Conservation (phyloP, 1,140 invertebrate species). For the Drosophila jambulina region DNA sequence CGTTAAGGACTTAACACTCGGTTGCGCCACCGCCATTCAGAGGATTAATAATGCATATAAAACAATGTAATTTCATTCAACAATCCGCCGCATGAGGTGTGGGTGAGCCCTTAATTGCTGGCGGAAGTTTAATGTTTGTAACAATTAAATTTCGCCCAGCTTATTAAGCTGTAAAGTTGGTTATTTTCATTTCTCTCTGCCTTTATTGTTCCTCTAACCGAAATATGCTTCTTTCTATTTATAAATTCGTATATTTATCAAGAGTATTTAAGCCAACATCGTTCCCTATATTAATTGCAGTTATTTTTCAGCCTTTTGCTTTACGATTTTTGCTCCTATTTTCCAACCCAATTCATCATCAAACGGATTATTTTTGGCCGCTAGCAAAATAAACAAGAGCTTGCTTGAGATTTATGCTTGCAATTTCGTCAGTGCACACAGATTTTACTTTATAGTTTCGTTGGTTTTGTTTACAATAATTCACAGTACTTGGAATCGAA, state of each 20-base stretch:
- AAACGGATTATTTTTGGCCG: constrained; percentile 37
- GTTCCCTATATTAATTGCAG: constrained; percentile 30
- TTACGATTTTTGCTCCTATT: constrained; percentile 12
- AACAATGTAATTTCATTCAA: constrained; percentile 49
- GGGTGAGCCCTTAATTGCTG: constrained; percentile 30
- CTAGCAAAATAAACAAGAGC: constrained; percentile 38
- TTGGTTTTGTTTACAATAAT: constrained; percentile 34
- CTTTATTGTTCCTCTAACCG: background rate
- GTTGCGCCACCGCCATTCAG: constrained; percentile 11
- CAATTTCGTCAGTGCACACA: constrained; percentile 12
- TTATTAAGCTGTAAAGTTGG: constrained; percentile 1
- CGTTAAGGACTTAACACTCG: constrained; percentile 8
- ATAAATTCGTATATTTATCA: constrained; percentile 22
- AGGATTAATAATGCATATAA: constrained; percentile 25
- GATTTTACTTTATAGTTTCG: constrained; percentile 36
- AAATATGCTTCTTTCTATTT: constrained; percentile 4
- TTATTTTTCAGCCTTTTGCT: constrained; percentile 36
- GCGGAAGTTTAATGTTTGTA: constrained; percentile 5
- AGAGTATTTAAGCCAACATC: constrained; percentile 20
- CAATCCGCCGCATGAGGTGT: constrained; percentile 23
- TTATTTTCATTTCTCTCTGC: no score
- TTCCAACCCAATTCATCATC: constrained; percentile 43
- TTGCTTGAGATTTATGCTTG: constrained; percentile 34
- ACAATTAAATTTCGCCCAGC: constrained; percentile 4
- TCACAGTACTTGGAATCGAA: constrained; percentile 14